These are phyloP conservation scores for Tinea pellionella DNA, from an alignment of 2,888 invertebrate species.

Conservation along the genomic window DNA sequence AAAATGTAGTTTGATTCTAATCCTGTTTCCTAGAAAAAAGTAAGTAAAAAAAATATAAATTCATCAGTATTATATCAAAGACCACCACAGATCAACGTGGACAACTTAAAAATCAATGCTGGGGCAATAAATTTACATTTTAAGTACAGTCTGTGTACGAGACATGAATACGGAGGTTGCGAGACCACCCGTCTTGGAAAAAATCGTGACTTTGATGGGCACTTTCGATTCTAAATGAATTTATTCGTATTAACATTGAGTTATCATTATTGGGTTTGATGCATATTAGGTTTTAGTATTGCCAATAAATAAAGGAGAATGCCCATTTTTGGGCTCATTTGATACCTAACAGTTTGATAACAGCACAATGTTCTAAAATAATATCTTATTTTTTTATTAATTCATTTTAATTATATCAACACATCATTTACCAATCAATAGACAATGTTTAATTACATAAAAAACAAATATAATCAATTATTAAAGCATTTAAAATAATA, in stretches of 20 bases:
- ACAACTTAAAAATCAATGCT: neutral
- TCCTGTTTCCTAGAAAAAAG: too few relatives aligned
- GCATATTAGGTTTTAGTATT: neutral
- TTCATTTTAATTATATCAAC: too few relatives aligned
- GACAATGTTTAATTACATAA: too few relatives aligned
- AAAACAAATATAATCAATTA: too few relatives aligned
- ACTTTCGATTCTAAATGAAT: neutral
- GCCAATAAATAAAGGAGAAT: too few relatives aligned
- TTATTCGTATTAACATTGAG: neutral
- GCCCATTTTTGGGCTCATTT: too few relatives aligned
- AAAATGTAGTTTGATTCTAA: too few relatives aligned
- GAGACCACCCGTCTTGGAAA: slow-evolving; percentile 15
- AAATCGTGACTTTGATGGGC: neutral
- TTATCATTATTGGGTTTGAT: neutral
- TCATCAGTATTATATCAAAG: neutral
- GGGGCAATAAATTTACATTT: neutral
- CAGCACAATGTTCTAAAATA: too few relatives aligned
- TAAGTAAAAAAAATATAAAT: neutral
- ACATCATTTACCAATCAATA: too few relatives aligned
- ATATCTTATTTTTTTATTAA: too few relatives aligned
- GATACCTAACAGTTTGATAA: too few relatives aligned
- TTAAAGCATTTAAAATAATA: too few relatives aligned
- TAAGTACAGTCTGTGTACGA: neutral
- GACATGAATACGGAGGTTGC: slow-evolving; percentile 5
- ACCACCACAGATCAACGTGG: neutral